Evolutionary conservation across 2,888 invertebrate genomes (phyloP).

Genomic region (Mythimna lalbum): DNA sequence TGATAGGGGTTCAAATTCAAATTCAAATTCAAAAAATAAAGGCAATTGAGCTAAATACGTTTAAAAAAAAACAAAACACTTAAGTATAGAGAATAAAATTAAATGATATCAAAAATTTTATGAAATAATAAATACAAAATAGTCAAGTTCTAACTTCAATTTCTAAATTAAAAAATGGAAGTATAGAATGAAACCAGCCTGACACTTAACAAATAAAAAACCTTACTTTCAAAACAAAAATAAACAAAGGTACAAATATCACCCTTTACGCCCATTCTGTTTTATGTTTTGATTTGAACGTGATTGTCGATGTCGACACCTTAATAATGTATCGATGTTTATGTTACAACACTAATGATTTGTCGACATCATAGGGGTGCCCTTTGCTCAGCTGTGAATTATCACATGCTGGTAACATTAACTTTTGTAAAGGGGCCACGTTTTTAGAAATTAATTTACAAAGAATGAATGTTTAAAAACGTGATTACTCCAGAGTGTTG

Average conservation of each 20-base stretch:
- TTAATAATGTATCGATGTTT: slow-evolving; percentile 54
- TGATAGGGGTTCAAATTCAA: too few relatives aligned
- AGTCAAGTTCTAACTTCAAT: background rate
- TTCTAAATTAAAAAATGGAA: background rate
- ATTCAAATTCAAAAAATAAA: too few relatives aligned
- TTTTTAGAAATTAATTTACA: slow-evolving; percentile 3
- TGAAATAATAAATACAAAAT: too few relatives aligned
- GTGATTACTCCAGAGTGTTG: slow-evolving; percentile 33
- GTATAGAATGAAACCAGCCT: background rate
- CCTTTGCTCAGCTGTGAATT: slow-evolving; percentile 22
- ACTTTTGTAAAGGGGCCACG: background rate
- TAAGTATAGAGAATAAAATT: too few relatives aligned
- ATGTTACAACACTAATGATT: slow-evolving; percentile 59
- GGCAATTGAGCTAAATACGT: too few relatives aligned
- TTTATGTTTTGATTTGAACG: slow-evolving; percentile 48
- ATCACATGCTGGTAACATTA: slow-evolving; percentile 13
- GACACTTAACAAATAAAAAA: background rate
- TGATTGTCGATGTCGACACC: slow-evolving; percentile 35
- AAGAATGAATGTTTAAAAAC: background rate
- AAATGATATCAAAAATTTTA: too few relatives aligned
- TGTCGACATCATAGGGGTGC: slow-evolving; percentile 17
- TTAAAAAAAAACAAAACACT: too few relatives aligned
- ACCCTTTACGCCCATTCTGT: slow-evolving; percentile 34
- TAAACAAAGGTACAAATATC: slow-evolving; percentile 33
- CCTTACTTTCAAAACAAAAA: slow-evolving; percentile 13